Evolutionary conservation across 2,113 vertebrate species (phyloP).

Genomic region (Odobenus rosmarus): DNA sequence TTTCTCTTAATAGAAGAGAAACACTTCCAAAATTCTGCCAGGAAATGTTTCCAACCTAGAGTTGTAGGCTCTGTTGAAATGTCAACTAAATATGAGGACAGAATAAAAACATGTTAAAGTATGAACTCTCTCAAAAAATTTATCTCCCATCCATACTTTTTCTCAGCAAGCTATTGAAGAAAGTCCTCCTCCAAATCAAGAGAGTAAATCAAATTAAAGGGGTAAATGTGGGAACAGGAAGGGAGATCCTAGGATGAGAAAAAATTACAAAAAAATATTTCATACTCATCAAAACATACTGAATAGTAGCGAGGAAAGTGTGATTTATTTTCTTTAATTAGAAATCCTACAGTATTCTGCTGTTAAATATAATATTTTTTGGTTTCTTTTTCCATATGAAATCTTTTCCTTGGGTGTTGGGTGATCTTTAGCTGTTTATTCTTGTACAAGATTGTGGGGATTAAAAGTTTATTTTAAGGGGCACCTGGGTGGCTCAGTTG

Average conservation of each 20-base stretch:
- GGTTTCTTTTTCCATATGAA: not conserved
- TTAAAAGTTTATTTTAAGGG: slow-evolving; percentile 7
- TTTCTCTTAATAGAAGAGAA: not conserved
- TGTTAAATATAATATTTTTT: not conserved
- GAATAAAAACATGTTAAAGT: not conserved
- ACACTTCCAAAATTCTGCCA: not conserved
- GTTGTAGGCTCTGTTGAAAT: not conserved
- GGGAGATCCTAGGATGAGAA: not conserved
- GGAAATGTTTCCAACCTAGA: not conserved
- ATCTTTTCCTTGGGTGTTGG: not conserved
- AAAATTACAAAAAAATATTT: not conserved
- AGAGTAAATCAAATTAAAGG: not conserved
- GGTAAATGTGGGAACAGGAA: not conserved
- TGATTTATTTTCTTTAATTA: not conserved
- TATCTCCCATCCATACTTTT: not conserved
- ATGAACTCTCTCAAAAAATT: not conserved
- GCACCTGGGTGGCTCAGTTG: no score
- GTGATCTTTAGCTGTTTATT: not conserved
- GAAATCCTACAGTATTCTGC: not conserved
- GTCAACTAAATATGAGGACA: slow-evolving; percentile 8
- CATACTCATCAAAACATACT: not conserved
- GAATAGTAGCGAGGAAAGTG: not conserved
- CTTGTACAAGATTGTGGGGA: not conserved
- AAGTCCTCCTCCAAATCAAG: not conserved
- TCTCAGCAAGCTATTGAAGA: not conserved